Evolutionary conservation across 2,888 invertebrate species (phyloP).

Genomic region (Elaeidobius kamerunicus): DNA sequence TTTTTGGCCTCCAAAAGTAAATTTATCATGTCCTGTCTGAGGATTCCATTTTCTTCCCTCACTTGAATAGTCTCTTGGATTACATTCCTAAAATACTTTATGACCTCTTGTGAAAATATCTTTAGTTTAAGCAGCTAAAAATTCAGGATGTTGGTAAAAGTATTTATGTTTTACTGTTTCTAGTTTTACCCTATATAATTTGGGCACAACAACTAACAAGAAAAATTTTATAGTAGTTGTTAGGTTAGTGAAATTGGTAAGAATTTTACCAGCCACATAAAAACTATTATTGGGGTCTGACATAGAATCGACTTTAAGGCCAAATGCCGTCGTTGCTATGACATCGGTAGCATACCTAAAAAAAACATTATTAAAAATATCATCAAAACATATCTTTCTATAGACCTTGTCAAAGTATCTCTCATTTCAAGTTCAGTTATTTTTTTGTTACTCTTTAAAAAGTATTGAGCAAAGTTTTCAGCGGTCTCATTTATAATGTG

Average conservation of each 20-base stretch:
- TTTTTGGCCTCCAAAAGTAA: slow-evolving; percentile 55
- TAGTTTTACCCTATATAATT: slow-evolving; percentile 14
- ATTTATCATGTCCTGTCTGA: slow-evolving; percentile 51
- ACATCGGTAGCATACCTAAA: slow-evolving; percentile 7
- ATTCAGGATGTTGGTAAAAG: neutral
- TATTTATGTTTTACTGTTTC: neutral
- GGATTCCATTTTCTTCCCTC: slow-evolving; percentile 36
- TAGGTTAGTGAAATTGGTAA: slow-evolving; percentile 41
- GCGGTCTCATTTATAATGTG: slow-evolving; percentile 36
- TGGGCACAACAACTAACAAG: slow-evolving; percentile 21
- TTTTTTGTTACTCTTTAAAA: slow-evolving; percentile 36
- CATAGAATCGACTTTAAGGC: slow-evolving; percentile 13
- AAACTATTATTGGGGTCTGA: slow-evolving; percentile 54
- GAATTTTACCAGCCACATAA: slow-evolving; percentile 52
- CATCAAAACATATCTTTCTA: neutral
- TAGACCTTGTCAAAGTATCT: slow-evolving; percentile 48
- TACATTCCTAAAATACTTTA: slow-evolving; percentile 29
- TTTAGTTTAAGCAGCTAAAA: slow-evolving; percentile 7
- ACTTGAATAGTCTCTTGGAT: slow-evolving; percentile 33
- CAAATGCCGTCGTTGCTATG: slow-evolving; percentile 15
- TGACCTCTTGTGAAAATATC: neutral
- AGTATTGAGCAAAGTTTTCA: slow-evolving; percentile 35
- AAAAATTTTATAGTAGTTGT: slow-evolving; percentile 32
- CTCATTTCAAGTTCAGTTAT: slow-evolving; percentile 48
- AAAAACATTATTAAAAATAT: slow-evolving; percentile 49